These are phyloP conservation scores for Spodoptera picta DNA, from an alignment of 2,888 invertebrate genomes.

Conservation along the genomic window DNA sequence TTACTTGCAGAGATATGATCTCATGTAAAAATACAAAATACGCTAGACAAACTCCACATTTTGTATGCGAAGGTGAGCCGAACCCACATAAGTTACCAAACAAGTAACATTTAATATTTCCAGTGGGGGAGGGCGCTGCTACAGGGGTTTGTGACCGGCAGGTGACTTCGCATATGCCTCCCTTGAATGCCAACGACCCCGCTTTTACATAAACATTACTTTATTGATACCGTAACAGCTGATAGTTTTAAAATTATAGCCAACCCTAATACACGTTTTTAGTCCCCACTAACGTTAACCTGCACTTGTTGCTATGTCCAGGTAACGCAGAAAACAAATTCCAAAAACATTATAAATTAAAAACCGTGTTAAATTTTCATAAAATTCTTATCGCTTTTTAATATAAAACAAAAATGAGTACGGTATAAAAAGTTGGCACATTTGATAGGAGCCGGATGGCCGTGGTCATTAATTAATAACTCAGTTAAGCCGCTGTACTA, in stretches of 20 bases:
- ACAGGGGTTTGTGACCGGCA: constrained; percentile 72
- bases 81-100: constrained; percentile 73
- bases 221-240: constrained; percentile 64
- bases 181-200: constrained; percentile 85
- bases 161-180: constrained; percentile 86
- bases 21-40: constrained; percentile 43
- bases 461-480: constrained; percentile 84
- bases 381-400: constrained; percentile 39
- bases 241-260: constrained; percentile 60
- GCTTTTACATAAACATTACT: constrained; percentile 61
- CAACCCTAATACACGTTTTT: constrained; percentile 25
- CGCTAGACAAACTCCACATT: constrained; percentile 35
- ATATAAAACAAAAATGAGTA: constrained; percentile 53
- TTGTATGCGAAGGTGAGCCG: constrained; percentile 56
- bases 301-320: constrained; percentile 50
- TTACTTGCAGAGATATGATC: constrained; percentile 44
- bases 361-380: constrained; percentile 36
- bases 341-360: constrained; percentile 34
- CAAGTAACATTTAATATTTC: constrained; percentile 86
- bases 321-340: constrained; percentile 30
- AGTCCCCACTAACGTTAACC: constrained; percentile 19
- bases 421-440: constrained; percentile 59
- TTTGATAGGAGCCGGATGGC: constrained; percentile 74
- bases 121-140: constrained; percentile 69
- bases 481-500: constrained; percentile 79